Percentiles rank a stretch among this genome's conserved stretches.
phyloP scores from a whole-genome alignment of 2,113 vertebrate genomes.

The Macrotus californicus region DNA sequence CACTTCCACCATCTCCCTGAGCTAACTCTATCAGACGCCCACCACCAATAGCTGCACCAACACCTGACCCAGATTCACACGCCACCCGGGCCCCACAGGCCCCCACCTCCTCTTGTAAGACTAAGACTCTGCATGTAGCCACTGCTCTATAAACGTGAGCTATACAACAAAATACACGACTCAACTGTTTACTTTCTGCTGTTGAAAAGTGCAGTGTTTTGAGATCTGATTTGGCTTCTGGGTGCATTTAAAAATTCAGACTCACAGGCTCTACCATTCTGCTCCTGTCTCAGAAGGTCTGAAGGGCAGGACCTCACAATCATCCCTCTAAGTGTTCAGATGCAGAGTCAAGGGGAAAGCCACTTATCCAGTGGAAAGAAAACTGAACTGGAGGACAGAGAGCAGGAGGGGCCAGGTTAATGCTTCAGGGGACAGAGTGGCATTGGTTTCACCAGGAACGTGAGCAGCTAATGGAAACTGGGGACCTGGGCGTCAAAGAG shows the following conservation, averaged over 20 bases:
- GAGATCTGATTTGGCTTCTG: not conserved
- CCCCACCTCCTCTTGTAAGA: not conserved
- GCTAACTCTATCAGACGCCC: not conserved
- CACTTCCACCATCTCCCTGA: not conserved
- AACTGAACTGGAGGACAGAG: not conserved
- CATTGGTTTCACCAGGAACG: slow-evolving; percentile 38
- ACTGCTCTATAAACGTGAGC: not conserved
- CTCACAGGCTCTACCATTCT: not conserved
- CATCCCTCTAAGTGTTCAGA: not conserved
- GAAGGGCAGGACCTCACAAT: not conserved
- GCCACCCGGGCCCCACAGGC: not conserved
- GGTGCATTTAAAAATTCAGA: not conserved
- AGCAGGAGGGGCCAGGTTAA: not conserved
- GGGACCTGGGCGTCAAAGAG: not conserved
- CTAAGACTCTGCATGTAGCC: not conserved
- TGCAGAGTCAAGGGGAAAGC: not conserved
- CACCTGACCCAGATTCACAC: not conserved
- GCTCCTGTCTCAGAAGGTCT: not conserved
- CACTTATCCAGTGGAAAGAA: slow-evolving; percentile 1
- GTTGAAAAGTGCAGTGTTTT: not conserved
- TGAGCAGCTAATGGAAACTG: slow-evolving; percentile 44
- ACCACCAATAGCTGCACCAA: not conserved
- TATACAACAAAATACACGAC: accelerated
- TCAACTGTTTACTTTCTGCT: not conserved
- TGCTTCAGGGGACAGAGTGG: not conserved